Evolutionary conservation across 1,140 invertebrate species (phyloP).

Genomic region (Myzus persicae): DNA sequence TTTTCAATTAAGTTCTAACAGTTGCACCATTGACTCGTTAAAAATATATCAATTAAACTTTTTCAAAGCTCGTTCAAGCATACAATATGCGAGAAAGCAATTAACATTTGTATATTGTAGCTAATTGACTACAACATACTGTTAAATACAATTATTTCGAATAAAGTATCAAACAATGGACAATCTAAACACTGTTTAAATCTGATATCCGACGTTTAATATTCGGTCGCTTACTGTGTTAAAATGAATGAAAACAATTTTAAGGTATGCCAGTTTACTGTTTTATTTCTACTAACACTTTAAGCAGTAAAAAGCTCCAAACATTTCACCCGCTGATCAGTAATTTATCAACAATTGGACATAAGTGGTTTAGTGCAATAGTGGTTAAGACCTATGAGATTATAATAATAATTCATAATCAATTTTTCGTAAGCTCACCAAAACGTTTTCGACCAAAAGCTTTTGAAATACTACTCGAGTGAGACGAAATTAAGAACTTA

Average conservation of each 20-base stretch:
- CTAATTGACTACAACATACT: background rate
- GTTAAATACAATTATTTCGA: background rate
- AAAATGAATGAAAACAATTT: background rate
- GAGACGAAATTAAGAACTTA: too few species aligned
- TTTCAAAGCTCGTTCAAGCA: too few species aligned
- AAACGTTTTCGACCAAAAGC: background rate
- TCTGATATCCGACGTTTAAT: background rate
- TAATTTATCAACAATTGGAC: background rate
- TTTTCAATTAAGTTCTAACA: background rate
- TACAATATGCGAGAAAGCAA: background rate
- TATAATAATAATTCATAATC: background rate
- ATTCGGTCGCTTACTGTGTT: background rate
- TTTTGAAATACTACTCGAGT: too few species aligned
- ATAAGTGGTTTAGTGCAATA: background rate
- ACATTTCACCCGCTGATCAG: accelerated
- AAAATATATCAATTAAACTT: too few species aligned
- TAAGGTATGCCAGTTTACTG: background rate
- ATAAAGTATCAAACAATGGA: background rate
- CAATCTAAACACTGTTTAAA: background rate
- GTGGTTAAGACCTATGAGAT: too few species aligned
- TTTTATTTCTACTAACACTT: background rate
- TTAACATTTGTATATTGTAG: background rate
- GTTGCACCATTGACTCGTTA: background rate
- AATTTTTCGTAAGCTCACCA: background rate
- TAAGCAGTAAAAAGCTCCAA: background rate